A percentile compares a stretch with the other conserved stretches of the same genome.
Evolutionary conservation across 2,113 vertebrate genomes (phyloP).

Genomic region (Oxyruncus cristatus): DNA sequence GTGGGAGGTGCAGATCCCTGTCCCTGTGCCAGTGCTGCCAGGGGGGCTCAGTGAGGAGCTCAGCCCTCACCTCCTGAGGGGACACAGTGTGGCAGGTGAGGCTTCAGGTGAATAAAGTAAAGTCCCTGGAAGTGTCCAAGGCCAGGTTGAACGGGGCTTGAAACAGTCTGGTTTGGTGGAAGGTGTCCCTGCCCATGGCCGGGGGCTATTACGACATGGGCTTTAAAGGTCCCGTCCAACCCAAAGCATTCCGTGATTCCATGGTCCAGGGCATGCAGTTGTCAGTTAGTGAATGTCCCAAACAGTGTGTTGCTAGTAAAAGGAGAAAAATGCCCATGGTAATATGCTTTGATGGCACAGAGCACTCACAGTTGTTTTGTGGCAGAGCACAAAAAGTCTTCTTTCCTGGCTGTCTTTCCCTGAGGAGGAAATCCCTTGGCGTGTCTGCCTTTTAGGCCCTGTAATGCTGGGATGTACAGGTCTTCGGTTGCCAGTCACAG

Average conservation of each 20-base stretch:
- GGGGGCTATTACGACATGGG: background rate
- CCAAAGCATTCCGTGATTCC: background rate
- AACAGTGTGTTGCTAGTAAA: rapidly evolving
- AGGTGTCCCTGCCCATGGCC: background rate
- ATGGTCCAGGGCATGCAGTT: background rate
- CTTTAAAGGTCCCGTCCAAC: background rate
- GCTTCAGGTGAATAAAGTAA: background rate
- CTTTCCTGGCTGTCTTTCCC: background rate
- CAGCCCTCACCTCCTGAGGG: background rate
- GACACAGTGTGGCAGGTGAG: rapidly evolving
- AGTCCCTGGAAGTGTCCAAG: background rate
- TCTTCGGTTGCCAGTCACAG: background rate
- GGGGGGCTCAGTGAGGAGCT: background rate
- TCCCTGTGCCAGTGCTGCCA: rapidly evolving
- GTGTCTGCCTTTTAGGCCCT: background rate
- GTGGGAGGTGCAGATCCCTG: rapidly evolving
- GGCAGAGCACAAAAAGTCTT: background rate
- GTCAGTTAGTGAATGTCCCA: background rate
- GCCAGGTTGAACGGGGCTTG: background rate
- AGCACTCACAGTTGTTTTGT: background rate
- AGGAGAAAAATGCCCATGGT: background rate
- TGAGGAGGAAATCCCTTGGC: background rate
- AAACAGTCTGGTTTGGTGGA: background rate
- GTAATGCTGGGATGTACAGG: background rate
- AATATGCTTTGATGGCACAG: background rate